phyloP scores from a whole-genome alignment of 2,888 invertebrate genomes.

The Octodonta nipae region DNA sequence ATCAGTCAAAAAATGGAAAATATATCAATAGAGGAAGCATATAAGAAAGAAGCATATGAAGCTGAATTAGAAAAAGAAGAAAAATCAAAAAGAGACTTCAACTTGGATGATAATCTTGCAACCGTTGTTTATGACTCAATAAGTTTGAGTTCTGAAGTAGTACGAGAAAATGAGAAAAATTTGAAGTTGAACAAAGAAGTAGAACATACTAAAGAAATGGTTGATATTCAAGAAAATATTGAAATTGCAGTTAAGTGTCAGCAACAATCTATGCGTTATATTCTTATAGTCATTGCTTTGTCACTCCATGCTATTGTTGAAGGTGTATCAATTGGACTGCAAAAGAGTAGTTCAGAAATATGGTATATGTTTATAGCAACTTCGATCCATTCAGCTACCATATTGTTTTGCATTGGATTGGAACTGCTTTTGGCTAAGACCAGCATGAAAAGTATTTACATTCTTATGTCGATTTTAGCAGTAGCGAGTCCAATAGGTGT shows the following conservation, averaged over 20 bases:
- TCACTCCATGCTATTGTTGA: conserved; percentile 43
- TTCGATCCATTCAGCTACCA: conserved; percentile 40
- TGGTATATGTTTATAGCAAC: conserved; percentile 42
- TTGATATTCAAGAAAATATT: too few species aligned
- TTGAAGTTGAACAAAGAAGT: conserved; percentile 11
- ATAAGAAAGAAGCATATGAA: conserved; percentile 5
- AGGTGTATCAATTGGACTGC: conserved; percentile 41
- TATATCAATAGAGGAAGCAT: neutral
- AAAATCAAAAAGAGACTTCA: conserved; percentile 8
- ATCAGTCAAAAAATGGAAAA: too few species aligned
- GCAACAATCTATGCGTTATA: conserved; percentile 32
- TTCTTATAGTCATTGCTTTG: conserved; percentile 38
- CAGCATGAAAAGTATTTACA: conserved; percentile 29
- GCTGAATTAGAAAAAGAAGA: conserved; percentile 9
- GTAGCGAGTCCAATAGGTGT: conserved; percentile 40
- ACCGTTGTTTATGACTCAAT: conserved; percentile 13
- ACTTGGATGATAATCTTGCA: conserved; percentile 10
- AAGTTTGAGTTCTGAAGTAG: conserved; percentile 16
- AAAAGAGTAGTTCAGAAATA: conserved; percentile 34
- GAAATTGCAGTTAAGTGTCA: conserved; percentile 19
- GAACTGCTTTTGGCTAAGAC: conserved; percentile 38
- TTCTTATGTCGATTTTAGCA: conserved; percentile 37
- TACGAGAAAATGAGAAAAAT: conserved; percentile 19
- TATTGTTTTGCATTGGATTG: conserved; percentile 42
- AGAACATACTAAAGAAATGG: conserved; percentile 12